Evolutionary conservation across 1,140 invertebrate species (phyloP).

Genomic region (Calephelis nemesis): DNA sequence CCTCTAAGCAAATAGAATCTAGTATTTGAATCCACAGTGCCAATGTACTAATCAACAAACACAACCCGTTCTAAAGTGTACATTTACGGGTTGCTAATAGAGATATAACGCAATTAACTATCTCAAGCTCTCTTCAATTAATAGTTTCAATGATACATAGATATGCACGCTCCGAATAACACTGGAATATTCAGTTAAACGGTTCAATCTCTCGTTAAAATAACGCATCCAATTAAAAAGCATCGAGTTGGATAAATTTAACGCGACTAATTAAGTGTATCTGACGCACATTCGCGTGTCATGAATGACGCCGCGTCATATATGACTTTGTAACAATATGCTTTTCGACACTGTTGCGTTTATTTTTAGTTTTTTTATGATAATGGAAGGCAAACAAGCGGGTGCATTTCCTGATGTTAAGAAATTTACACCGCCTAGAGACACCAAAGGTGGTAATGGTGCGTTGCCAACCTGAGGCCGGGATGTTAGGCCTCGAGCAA

Average conservation of each 20-base stretch:
- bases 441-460: too few species aligned
- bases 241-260: constrained; percentile 41
- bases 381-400: too few species aligned
- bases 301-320: constrained; percentile 44
- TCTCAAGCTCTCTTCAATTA: constrained; percentile 17
- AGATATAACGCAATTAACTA: constrained; percentile 17
- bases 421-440: too few species aligned
- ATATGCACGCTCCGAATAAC: constrained; percentile 7
- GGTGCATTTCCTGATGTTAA: too few species aligned
- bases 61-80: constrained; percentile 16
- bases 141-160: constrained; percentile 18
- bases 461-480: too few species aligned
- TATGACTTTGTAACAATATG: too few species aligned
- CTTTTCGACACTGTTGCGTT: too few species aligned
- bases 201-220: constrained; percentile 35
- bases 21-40: neutral
- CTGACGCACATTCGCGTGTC: constrained; percentile 49
- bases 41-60: constrained; percentile 17
- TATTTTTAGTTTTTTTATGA: too few species aligned
- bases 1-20: neutral
- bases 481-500: too few species aligned
- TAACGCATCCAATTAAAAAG: constrained; percentile 40
- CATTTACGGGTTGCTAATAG: constrained; percentile 16
- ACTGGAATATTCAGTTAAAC: constrained; percentile 21
- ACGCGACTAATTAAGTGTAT: constrained; percentile 50